Evolutionary conservation across 2,797 vertebrate genomes (phyloP).

Genomic region (Pachyuromys duprasi): DNA sequence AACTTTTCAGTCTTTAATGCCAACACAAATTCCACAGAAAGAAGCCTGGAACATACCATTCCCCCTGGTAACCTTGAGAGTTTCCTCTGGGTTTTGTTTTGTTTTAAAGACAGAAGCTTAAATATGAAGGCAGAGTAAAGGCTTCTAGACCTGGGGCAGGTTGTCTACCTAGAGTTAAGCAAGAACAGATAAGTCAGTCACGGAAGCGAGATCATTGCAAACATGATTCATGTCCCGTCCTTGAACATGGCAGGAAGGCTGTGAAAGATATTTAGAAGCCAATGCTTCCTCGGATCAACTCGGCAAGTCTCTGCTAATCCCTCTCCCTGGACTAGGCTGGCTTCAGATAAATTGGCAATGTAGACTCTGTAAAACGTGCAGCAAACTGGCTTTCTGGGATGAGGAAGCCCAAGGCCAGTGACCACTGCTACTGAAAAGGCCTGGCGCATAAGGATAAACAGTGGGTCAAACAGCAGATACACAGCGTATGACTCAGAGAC

Average conservation of each 20-base stretch:
- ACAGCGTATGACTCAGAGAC: slow-evolving; percentile 75
- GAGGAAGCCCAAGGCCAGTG: slow-evolving; percentile 66
- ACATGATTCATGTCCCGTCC: slow-evolving; percentile 78
- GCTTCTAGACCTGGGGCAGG: slow-evolving; percentile 40
- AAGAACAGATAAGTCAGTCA: slow-evolving; percentile 66
- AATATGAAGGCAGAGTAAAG: slow-evolving; percentile 60
- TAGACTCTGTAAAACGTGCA: slow-evolving; percentile 62
- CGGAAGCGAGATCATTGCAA: slow-evolving; percentile 65
- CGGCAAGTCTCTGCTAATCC: slow-evolving; percentile 55
- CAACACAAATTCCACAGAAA: background rate
- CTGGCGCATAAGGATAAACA: slow-evolving; percentile 31
- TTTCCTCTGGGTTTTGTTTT: slow-evolving; percentile 51
- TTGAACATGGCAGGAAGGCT: slow-evolving; percentile 73
- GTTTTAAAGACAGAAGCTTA: slow-evolving; percentile 48
- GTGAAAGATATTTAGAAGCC: slow-evolving; percentile 81
- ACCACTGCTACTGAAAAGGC: slow-evolving; percentile 52
- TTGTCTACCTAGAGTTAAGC: slow-evolving; percentile 65
- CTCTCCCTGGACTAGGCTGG: slow-evolving; percentile 49
- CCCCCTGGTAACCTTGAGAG: background rate
- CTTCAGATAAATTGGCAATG: slow-evolving; percentile 65
- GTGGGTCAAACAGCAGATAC: slow-evolving; percentile 68
- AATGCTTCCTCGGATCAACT: slow-evolving; percentile 77
- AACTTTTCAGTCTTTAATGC: background rate
- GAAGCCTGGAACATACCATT: slow-evolving; percentile 30
- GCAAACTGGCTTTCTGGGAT: slow-evolving; percentile 34